Evolutionary conservation across 2,888 invertebrate genomes (phyloP).

Genomic region (Eupithecia inturbata): DNA sequence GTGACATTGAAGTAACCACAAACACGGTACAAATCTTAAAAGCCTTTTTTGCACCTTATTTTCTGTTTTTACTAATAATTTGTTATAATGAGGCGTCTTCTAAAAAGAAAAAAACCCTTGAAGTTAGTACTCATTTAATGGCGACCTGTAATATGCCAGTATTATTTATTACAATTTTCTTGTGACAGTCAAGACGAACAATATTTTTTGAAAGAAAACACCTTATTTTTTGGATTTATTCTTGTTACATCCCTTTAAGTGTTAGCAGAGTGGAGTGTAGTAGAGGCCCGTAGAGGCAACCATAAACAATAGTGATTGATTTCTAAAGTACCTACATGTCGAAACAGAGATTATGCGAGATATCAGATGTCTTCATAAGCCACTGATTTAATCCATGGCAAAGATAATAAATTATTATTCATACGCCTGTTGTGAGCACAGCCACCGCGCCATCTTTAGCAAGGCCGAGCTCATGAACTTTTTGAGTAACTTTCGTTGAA

Average conservation of each 20-base stretch:
- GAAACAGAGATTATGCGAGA: slow-evolving; percentile 7
- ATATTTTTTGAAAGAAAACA: too few species aligned
- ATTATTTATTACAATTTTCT: too few species aligned
- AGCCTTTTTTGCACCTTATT: slow-evolving; percentile 8
- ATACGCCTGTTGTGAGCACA: slow-evolving; percentile 26
- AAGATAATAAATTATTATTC: slow-evolving; percentile 37
- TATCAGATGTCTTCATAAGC: slow-evolving; percentile 12
- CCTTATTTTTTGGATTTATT: not conserved
- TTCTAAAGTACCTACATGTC: not conserved
- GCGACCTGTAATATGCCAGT: not conserved
- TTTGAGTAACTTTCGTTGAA: slow-evolving; percentile 39
- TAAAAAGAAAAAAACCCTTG: not conserved
- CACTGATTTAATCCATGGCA: slow-evolving; percentile 26
- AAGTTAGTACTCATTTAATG: not conserved
- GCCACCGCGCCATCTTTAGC: slow-evolving; percentile 29
- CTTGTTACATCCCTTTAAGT: not conserved
- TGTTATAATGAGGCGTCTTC: not conserved
- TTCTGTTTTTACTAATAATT: not conserved
- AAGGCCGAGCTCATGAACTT: slow-evolving; percentile 43
- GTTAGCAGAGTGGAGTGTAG: not conserved
- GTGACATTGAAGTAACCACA: slow-evolving; percentile 4
- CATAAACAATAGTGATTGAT: not conserved
- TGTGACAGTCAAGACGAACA: not conserved
- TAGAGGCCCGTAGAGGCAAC: not conserved
- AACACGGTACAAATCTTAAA: too few species aligned